These are phyloP conservation scores for Deladenus siricidicola DNA, from an alignment of 2,888 invertebrate species.

Conservation along the genomic window DNA sequence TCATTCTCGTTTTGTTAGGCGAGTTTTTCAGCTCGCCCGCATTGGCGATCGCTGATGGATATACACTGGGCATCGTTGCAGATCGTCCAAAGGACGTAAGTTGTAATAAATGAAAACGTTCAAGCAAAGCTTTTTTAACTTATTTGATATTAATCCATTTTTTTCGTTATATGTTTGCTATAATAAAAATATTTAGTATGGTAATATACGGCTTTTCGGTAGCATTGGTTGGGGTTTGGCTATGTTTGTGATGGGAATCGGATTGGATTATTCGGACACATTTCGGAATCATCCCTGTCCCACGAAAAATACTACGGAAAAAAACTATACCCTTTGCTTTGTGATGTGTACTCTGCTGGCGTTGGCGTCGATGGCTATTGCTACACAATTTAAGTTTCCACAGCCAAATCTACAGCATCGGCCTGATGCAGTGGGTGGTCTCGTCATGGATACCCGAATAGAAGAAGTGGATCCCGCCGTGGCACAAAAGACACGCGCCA, in stretches of 20 bases:
- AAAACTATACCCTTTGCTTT: slow-evolving; percentile 97
- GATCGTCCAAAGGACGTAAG: slow-evolving; percentile 45
- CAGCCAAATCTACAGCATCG: slow-evolving; percentile 30
- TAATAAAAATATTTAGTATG: slow-evolving; percentile 19
- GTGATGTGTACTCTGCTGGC: slow-evolving; percentile 92
- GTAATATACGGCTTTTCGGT: slow-evolving; percentile 30
- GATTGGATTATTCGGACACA: slow-evolving; percentile 87
- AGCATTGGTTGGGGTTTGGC: slow-evolving; percentile 91
- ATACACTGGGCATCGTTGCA: slow-evolving; percentile 43
- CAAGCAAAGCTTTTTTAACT: background rate
- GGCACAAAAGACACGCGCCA: slow-evolving; percentile 49
- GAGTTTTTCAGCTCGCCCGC: slow-evolving; percentile 72
- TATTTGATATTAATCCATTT: background rate
- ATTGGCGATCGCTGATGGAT: slow-evolving; percentile 47
- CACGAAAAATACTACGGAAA: slow-evolving; percentile 63
- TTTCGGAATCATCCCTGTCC: slow-evolving; percentile 64
- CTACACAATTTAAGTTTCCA: slow-evolving; percentile 49
- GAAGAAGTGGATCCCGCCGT: slow-evolving; percentile 49
- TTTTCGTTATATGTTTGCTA: slow-evolving; percentile 2
- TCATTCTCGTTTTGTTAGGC: slow-evolving; percentile 84
- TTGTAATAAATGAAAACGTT: background rate
- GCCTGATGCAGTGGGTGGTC: slow-evolving; percentile 33
- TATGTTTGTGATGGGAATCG: slow-evolving; percentile 96
- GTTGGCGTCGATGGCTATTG: slow-evolving; percentile 70
- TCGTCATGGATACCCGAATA: slow-evolving; percentile 51